Conservation (phyloP, 2,888 invertebrate genomes). For the Pardosa pseudoannulata region DNA sequence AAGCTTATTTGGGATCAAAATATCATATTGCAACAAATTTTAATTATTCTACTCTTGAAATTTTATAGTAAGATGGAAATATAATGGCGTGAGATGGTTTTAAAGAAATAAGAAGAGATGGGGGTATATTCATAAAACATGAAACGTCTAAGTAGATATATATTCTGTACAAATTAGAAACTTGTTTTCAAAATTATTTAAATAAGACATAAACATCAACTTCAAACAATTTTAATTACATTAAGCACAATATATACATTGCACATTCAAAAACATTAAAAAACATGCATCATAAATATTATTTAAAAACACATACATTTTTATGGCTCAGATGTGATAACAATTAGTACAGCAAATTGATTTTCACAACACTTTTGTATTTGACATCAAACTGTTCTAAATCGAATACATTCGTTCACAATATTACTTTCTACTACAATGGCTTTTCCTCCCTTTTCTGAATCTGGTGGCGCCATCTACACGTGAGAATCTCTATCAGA, state of each 20-base stretch:
- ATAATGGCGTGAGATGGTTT: too few relatives aligned
- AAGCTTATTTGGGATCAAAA: too few relatives aligned
- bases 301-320: not conserved
- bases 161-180: too few relatives aligned
- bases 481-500: conserved; percentile 64
- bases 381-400: not conserved
- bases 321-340: not conserved
- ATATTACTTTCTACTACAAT: too few relatives aligned
- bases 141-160: too few relatives aligned
- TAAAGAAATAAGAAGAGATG: too few relatives aligned
- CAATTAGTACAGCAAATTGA: not conserved
- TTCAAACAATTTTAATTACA: conserved; percentile 9
- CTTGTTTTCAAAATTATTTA: too few relatives aligned
- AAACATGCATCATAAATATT: conserved; percentile 1
- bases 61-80: too few relatives aligned
- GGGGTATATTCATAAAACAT: too few relatives aligned
- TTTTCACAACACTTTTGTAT: not conserved
- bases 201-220: too few relatives aligned
- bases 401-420: not conserved
- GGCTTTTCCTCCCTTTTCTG: not conserved
- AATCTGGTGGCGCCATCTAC: conserved; percentile 18
- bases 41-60: too few relatives aligned
- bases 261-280: not conserved
- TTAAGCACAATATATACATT: conserved; percentile 1
- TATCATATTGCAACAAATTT: too few relatives aligned